These are phyloP conservation scores for Harpalus rubripes DNA, from an alignment of 2,888 invertebrate genomes.

Conservation along the genomic window DNA sequence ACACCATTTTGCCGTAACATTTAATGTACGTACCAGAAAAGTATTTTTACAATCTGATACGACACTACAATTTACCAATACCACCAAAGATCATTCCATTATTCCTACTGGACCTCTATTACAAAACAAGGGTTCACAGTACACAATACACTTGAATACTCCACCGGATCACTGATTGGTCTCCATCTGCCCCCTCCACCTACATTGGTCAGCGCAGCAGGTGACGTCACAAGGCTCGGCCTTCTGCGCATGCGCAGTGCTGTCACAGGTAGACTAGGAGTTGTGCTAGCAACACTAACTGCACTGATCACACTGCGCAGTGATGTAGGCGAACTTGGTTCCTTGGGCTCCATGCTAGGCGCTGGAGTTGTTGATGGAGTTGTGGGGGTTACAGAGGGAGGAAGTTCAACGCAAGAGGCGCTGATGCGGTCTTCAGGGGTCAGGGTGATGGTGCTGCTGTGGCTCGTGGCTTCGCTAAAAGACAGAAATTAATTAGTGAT, in stretches of 20 bases:
- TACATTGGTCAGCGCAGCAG: conserved; percentile 83
- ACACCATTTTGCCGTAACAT: no score
- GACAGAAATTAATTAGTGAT: neutral
- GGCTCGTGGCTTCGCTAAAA: conserved; percentile 74
- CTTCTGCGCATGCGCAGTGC: conserved; percentile 6
- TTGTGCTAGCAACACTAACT: neutral
- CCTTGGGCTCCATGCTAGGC: conserved; percentile 72
- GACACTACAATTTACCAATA: conserved; percentile 5
- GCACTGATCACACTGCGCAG: conserved; percentile 78
- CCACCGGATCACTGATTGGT: conserved; percentile 77
- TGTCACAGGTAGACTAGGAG: neutral
- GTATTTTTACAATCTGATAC: conserved; percentile 8
- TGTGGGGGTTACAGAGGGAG: conserved; percentile 45
- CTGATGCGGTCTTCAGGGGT: conserved; percentile 73
- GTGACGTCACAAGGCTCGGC: conserved; percentile 74
- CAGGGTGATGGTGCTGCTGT: conserved; percentile 75
- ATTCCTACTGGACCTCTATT: conserved; percentile 7
- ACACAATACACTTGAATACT: conserved; percentile 69
- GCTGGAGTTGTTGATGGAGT: conserved; percentile 59
- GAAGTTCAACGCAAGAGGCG: neutral
- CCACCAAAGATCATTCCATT: neutral
- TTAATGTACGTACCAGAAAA: no score
- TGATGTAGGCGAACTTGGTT: conserved; percentile 43
- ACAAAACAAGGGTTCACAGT: conserved; percentile 1
- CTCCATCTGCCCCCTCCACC: conserved; percentile 76